These are phyloP conservation scores for Dermatemys mawii DNA, from an alignment of 2,113 vertebrate species.

Conservation along the genomic window DNA sequence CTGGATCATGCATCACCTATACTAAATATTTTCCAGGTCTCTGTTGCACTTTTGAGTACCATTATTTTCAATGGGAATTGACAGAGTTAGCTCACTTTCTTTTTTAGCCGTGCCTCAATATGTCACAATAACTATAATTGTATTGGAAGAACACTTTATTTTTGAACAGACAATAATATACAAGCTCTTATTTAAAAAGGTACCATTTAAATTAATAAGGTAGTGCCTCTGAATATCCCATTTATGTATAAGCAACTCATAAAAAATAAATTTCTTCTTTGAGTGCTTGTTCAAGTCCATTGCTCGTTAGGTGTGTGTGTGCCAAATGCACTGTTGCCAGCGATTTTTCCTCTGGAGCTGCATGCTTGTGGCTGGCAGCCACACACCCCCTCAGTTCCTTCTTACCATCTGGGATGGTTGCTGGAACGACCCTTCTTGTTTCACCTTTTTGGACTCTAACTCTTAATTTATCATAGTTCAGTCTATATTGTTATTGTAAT, in stretches of 20 bases:
- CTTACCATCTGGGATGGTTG: too few species aligned
- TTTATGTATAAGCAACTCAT: neutral
- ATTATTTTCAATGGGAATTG: neutral
- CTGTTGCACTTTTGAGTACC: neutral
- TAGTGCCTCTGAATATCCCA: neutral
- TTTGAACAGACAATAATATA: rapidly evolving
- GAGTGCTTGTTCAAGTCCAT: too few species aligned
- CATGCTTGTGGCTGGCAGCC: too few species aligned
- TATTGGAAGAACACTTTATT: neutral
- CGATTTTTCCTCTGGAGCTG: too few species aligned
- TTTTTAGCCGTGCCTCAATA: neutral
- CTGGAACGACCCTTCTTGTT: too few species aligned
- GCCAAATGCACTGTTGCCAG: too few species aligned
- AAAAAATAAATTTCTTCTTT: neutral
- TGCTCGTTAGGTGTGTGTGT: too few species aligned
- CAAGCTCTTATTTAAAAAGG: rapidly evolving
- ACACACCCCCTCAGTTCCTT: too few species aligned
- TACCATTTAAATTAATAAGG: neutral
- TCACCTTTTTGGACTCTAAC: too few species aligned
- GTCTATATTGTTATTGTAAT: too few species aligned
- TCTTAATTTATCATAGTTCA: too few species aligned
- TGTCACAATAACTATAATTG: neutral
- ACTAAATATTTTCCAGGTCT: neutral
- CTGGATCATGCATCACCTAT: neutral
- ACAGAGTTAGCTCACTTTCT: neutral